A percentile compares a stretch with the other conserved stretches of the same genome.
These are phyloP conservation scores for Natator depressus DNA, from an alignment of 2,113 vertebrate genomes.

Conservation along the genomic window DNA sequence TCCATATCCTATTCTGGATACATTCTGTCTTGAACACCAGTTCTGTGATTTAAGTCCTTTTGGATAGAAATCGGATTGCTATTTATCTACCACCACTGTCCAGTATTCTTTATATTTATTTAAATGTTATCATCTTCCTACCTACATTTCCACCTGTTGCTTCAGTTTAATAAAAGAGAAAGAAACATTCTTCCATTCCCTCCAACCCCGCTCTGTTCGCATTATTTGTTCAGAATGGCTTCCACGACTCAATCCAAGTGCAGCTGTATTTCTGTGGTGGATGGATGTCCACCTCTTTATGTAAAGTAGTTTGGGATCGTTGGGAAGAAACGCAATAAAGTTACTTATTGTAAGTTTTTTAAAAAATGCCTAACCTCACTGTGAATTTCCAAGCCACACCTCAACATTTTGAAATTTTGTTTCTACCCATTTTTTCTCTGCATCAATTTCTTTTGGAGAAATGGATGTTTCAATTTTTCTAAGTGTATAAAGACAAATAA, in stretches of 20 bases:
- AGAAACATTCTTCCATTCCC: background rate
- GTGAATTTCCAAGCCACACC: background rate
- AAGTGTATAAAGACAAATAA: background rate
- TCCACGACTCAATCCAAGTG: background rate
- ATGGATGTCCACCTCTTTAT: background rate
- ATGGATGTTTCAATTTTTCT: background rate
- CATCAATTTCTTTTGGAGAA: background rate
- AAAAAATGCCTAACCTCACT: background rate
- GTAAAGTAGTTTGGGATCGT: background rate
- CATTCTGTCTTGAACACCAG: rapidly evolving
- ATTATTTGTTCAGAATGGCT: background rate
- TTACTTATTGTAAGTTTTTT: background rate
- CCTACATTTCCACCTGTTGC: background rate
- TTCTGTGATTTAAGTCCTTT: background rate
- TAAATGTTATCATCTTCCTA: background rate
- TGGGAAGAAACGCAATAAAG: background rate
- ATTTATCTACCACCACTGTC: background rate
- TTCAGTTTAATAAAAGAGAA: background rate
- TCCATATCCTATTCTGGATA: background rate
- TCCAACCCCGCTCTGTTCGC: background rate
- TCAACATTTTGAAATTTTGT: background rate
- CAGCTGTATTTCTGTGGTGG: background rate
- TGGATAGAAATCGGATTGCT: background rate
- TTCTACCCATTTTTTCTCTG: background rate
- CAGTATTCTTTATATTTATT: background rate